Conservation (phyloP, 2,113 vertebrate genomes). For the Neolamprologus sp. region DNA sequence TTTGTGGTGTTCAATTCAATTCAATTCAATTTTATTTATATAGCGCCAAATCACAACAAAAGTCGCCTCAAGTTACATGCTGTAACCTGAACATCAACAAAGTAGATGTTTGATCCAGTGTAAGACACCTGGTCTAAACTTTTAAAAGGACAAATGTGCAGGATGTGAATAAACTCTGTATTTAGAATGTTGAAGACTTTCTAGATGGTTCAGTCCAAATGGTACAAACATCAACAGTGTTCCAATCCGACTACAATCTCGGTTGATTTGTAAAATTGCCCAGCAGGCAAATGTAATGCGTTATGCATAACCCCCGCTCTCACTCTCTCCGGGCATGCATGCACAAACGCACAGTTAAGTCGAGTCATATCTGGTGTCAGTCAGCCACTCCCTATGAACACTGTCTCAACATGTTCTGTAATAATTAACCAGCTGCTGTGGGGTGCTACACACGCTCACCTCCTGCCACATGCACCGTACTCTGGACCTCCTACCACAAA, state of each 20-base stretch:
- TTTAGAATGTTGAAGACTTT: not conserved
- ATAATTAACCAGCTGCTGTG: slow-evolving; percentile 62
- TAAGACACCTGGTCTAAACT: not conserved
- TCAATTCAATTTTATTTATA: too few species aligned
- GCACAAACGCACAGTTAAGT: not conserved
- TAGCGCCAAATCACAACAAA: too few species aligned
- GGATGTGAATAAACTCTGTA: not conserved
- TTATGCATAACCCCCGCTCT: not conserved
- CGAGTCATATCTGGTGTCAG: slow-evolving; percentile 42
- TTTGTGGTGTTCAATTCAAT: not conserved
- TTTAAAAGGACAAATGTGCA: not conserved
- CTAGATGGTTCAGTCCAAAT: not conserved
- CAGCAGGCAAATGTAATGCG: not conserved
- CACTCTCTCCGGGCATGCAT: not conserved
- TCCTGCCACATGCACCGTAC: slow-evolving; percentile 9
- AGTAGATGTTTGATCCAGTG: not conserved
- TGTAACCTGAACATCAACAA: not conserved
- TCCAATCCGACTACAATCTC: not conserved
- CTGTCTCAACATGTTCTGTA: slow-evolving; percentile 55
- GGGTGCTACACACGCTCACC: slow-evolving; percentile 1
- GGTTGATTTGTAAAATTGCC: not conserved
- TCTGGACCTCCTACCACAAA: slow-evolving; percentile 31
- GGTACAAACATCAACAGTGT: not conserved
- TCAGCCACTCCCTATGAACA: slow-evolving; percentile 29
- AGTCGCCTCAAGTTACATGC: too few species aligned